Conservation (phyloP, 2,113 vertebrate genomes). For the Myrmecobius fasciatus region DNA sequence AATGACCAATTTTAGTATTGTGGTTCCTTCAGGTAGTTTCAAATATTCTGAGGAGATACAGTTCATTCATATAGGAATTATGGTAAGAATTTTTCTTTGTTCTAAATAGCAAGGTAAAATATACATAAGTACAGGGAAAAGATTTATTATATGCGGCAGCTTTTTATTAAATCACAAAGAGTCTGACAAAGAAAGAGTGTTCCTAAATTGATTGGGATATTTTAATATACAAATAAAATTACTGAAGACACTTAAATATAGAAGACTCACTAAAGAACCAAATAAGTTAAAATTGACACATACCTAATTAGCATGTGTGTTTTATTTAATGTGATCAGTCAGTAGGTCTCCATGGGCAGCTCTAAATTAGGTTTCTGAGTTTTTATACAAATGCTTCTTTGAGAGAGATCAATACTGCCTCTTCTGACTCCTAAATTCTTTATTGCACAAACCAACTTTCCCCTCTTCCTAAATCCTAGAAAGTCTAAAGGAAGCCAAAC, state of each 20-base stretch:
- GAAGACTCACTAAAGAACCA: constrained; percentile 14
- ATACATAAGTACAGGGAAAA: background rate
- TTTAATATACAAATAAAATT: constrained; percentile 48
- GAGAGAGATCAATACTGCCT: constrained; percentile 27
- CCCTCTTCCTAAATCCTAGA: constrained; percentile 44
- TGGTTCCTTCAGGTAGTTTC: constrained; percentile 29
- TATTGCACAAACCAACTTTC: background rate
- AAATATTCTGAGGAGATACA: constrained; percentile 20
- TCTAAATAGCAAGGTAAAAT: constrained; percentile 23
- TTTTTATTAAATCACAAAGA: constrained; percentile 24
- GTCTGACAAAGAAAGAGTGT: constrained; percentile 53
- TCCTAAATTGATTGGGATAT: constrained; percentile 20
- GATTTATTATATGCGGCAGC: background rate
- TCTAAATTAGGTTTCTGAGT: constrained; percentile 30
- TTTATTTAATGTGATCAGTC: constrained; percentile 36
- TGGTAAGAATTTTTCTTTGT: background rate
- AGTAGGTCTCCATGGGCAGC: background rate
- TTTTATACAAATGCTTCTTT: constrained; percentile 44
- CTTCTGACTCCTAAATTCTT: constrained; percentile 39
- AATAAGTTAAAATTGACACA: constrained; percentile 41
- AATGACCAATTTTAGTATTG: constrained; percentile 7
- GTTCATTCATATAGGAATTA: background rate
- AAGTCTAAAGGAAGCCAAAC: constrained; percentile 51
- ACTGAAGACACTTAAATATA: constrained; percentile 36
- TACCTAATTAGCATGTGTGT: constrained; percentile 36